phyloP scores from a whole-genome alignment of 1,140 invertebrate genomes.

The Drosophila ohnishii region DNA sequence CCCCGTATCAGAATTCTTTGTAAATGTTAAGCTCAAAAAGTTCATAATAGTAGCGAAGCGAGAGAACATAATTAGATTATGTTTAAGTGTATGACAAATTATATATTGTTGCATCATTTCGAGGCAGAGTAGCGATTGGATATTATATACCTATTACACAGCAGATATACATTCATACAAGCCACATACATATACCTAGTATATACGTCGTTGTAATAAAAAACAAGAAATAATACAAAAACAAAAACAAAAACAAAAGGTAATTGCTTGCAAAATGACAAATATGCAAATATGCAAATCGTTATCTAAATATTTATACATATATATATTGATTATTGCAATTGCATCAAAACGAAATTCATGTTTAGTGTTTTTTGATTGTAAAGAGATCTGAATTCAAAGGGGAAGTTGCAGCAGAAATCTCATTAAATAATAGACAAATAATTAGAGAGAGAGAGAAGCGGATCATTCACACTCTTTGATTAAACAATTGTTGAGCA shows the following conservation, averaged over 20 bases:
- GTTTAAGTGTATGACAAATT: conserved; percentile 72
- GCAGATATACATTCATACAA: conserved; percentile 64
- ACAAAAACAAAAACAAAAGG: conserved; percentile 10
- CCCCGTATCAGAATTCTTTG: conserved; percentile 68
- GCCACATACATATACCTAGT: conserved; percentile 74
- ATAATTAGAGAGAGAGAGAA: conserved; percentile 60
- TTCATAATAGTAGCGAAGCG: conserved; percentile 68
- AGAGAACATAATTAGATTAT: conserved; percentile 76
- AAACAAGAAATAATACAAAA: conserved; percentile 57
- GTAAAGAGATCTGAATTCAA: conserved; percentile 36
- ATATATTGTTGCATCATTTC: conserved; percentile 64
- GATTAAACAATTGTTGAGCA: conserved; percentile 71
- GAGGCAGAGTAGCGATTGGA: conserved; percentile 75
- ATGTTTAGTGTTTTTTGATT: conserved; percentile 77
- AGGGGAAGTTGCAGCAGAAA: conserved; percentile 37
- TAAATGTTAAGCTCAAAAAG: conserved; percentile 81
- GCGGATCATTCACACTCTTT: conserved; percentile 48
- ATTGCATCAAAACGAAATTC: conserved; percentile 60
- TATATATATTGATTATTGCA: conserved; percentile 58
- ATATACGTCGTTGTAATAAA: conserved; percentile 79
- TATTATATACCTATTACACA: conserved; percentile 66
- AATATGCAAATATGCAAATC: conserved; percentile 77
- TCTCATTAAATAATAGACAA: conserved; percentile 81
- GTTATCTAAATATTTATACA: conserved; percentile 80
- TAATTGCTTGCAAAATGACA: conserved; percentile 50